Evolutionary conservation across 2,113 vertebrate genomes (phyloP).

Genomic region (Sander vitreus): DNA sequence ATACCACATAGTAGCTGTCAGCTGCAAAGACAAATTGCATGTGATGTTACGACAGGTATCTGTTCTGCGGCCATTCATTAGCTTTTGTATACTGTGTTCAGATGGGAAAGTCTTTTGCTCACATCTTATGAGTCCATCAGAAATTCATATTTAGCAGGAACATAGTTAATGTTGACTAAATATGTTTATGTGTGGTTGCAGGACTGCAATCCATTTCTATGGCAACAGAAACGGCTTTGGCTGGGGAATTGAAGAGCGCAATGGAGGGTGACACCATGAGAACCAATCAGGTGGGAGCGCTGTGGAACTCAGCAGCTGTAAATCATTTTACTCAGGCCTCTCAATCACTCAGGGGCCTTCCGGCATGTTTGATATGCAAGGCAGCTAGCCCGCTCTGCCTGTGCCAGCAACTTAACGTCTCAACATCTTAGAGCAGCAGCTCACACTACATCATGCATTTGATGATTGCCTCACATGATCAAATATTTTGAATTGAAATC

Average conservation of each 20-base stretch:
- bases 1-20: constrained; percentile 10
- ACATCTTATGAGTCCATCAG: constrained; percentile 23
- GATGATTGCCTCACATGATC: constrained; percentile 37
- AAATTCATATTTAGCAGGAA: constrained; percentile 21
- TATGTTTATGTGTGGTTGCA: constrained; percentile 72
- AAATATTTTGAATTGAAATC: constrained; percentile 45
- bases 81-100: neutral
- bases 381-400: constrained; percentile 19
- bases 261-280: constrained; percentile 82
- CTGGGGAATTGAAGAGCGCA: constrained; percentile 78
- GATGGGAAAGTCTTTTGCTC: constrained; percentile 22
- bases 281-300: constrained; percentile 80
- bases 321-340: constrained; percentile 60
- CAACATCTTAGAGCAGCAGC: constrained; percentile 44
- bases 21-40: constrained; percentile 23
- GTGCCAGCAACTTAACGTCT: constrained; percentile 57
- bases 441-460: constrained; percentile 39
- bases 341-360: constrained; percentile 67
- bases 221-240: constrained; percentile 80
- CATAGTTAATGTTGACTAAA: constrained; percentile 59
- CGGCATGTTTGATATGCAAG: constrained; percentile 76
- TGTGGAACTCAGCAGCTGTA: constrained; percentile 65
- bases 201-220: constrained; percentile 80
- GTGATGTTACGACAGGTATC: constrained; percentile 6
- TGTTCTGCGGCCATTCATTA: neutral